Conservation (phyloP, 2,797 vertebrate species). For the Sebastes kiyomatsui region DNA sequence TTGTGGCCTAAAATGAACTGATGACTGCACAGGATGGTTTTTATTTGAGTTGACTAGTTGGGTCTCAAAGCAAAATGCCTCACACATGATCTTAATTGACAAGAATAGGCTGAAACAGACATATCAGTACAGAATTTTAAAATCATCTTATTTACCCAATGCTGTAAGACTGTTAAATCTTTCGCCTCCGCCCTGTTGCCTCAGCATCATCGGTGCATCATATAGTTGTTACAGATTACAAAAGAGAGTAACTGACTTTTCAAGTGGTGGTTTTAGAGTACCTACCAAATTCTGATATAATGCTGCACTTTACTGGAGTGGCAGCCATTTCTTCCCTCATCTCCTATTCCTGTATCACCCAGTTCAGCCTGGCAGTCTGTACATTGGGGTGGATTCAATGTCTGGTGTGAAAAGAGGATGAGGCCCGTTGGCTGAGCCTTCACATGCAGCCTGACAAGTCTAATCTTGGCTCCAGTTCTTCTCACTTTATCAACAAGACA, state of each 20-base stretch:
- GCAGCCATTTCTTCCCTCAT: constrained; percentile 28
- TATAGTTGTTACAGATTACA: constrained; percentile 12
- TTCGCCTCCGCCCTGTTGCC: not conserved
- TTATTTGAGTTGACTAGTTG: constrained; percentile 19
- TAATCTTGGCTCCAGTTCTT: constrained; percentile 43
- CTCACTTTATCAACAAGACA: constrained; percentile 41
- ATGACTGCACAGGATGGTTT: constrained; percentile 1
- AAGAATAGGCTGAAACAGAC: constrained; percentile 30
- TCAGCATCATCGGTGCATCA: not conserved
- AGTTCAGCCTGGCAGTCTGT: constrained; percentile 20
- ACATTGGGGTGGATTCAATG: constrained; percentile 27
- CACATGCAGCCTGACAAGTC: constrained; percentile 48
- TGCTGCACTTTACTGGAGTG: constrained; percentile 18
- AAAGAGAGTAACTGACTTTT: constrained; percentile 5
- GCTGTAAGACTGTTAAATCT: not conserved
- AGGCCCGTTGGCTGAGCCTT: constrained; percentile 46
- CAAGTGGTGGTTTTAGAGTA: constrained; percentile 3
- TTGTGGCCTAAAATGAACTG: constrained; percentile 22
- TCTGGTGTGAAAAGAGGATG: constrained; percentile 47
- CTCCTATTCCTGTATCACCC: constrained; percentile 34
- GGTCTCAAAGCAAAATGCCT: constrained; percentile 25
- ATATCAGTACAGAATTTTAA: constrained; percentile 16
- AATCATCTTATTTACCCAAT: not conserved
- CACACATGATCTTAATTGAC: constrained; percentile 28
- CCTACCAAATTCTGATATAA: constrained; percentile 16